phyloP scores from a whole-genome alignment of 35 echinoderm and acorn worm genomes.

The Anneissia japonica region DNA sequence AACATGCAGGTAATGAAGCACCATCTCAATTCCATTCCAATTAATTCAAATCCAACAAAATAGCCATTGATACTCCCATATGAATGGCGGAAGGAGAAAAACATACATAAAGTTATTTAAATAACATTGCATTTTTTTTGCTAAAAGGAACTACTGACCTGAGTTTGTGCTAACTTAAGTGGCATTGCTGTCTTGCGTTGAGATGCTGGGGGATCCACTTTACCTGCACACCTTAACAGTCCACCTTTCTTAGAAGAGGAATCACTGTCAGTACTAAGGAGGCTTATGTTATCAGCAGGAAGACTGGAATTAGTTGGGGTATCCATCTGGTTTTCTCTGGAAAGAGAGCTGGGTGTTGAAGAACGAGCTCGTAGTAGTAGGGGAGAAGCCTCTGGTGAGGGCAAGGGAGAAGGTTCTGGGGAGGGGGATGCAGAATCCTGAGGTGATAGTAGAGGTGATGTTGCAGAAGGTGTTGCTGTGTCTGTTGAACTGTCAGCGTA shows the following conservation, averaged over 20 bases:
- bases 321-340: not conserved
- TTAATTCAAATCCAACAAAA: too few species aligned
- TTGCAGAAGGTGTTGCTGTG: not conserved
- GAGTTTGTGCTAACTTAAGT: constrained; percentile 88
- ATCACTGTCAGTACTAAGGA: constrained; percentile 1
- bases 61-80: too few species aligned
- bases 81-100: too few species aligned
- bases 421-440: not conserved
- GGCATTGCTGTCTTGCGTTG: constrained; percentile 90
- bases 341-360: not conserved
- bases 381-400: not conserved
- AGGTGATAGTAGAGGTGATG: not conserved
- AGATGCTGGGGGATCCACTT: constrained; percentile 46
- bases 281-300: constrained; percentile 4
- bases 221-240: constrained; percentile 47
- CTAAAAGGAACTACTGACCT: constrained; percentile 50
- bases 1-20: too few species aligned
- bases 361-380: not conserved
- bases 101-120: too few species aligned
- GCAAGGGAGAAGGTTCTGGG: not conserved
- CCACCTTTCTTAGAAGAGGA: not conserved
- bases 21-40: too few species aligned
- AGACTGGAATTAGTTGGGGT: not conserved
- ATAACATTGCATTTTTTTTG: too few species aligned
- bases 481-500: not conserved